A percentile compares a stretch with the other conserved stretches of the same genome.
phyloP scores from a whole-genome alignment of 2,113 vertebrate species.

The Heteronetta atricapilla region DNA sequence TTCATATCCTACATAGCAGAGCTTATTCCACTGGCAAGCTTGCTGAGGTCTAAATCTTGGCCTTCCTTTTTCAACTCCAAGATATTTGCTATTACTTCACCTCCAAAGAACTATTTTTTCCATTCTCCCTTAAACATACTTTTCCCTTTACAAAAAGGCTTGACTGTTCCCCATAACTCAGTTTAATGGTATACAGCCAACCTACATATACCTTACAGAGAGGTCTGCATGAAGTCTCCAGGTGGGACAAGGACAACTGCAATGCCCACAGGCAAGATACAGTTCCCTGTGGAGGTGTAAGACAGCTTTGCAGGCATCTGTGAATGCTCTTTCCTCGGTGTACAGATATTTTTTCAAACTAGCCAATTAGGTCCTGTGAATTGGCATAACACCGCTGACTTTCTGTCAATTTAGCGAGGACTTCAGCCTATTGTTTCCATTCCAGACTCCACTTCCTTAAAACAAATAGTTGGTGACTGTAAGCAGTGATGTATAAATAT shows the following conservation, averaged over 20 bases:
- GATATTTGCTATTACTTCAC: constrained; percentile 45
- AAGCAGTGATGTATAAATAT: not conserved
- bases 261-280: not conserved
- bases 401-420: not conserved
- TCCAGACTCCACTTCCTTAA: not conserved
- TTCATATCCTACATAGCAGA: not conserved
- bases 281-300: rapidly evolving
- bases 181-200: not conserved
- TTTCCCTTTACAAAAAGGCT: not conserved
- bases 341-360: not conserved
- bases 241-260: not conserved
- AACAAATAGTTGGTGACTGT: not conserved
- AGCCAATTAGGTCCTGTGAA: not conserved
- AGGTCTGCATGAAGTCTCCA: not conserved
- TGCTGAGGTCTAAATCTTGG: not conserved
- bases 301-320: not conserved
- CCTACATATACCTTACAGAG: not conserved
- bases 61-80: not conserved
- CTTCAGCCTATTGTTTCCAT: not conserved
- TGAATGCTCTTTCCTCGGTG: not conserved
- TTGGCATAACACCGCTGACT: not conserved
- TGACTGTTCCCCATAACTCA: not conserved
- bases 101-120: not conserved
- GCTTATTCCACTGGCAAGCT: constrained; percentile 32
- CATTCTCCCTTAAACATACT: not conserved